A percentile compares a stretch with the other conserved stretches of the same genome.
phyloP scores from a whole-genome alignment of 2,888 invertebrate genomes.

The Gryllus longicercus region DNA sequence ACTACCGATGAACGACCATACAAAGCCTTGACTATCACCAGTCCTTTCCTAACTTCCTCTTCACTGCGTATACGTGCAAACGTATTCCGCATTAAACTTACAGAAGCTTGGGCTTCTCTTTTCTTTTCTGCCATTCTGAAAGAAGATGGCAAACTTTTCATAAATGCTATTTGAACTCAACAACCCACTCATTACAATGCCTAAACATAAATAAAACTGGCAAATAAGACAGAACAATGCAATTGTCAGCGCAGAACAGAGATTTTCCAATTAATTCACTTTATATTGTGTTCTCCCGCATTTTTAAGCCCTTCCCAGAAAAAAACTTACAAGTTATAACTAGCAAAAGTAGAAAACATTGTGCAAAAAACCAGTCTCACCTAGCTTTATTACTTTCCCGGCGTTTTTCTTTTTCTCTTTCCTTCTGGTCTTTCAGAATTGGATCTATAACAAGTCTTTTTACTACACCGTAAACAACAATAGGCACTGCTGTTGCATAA shows the following conservation, averaged over 20 bases:
- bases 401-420: slow-evolving; percentile 75
- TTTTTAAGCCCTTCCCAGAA: too few relatives aligned
- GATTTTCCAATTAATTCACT: too few relatives aligned
- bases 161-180: too few relatives aligned
- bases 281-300: too few relatives aligned
- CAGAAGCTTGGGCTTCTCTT: slow-evolving; percentile 78
- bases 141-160: too few relatives aligned
- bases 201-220: too few relatives aligned
- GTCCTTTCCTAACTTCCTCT: slow-evolving; percentile 77
- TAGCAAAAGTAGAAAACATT: too few relatives aligned
- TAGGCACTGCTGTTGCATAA: slow-evolving; percentile 86
- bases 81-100: slow-evolving; percentile 87
- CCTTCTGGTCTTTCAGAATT: slow-evolving; percentile 70
- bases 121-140: slow-evolving; percentile 68
- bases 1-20: slow-evolving; percentile 64
- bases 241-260: too few relatives aligned
- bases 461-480: slow-evolving; percentile 74
- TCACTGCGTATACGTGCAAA: slow-evolving; percentile 76
- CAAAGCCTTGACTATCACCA: slow-evolving; percentile 79
- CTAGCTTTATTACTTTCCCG: slow-evolving; percentile 74
- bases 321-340: too few relatives aligned
- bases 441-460: slow-evolving; percentile 85
- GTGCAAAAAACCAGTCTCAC: slow-evolving; percentile 42
- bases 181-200: too few relatives aligned
- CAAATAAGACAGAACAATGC: too few relatives aligned